Conservation (phyloP, 2,888 invertebrate genomes). For the Plusia festucae region DNA sequence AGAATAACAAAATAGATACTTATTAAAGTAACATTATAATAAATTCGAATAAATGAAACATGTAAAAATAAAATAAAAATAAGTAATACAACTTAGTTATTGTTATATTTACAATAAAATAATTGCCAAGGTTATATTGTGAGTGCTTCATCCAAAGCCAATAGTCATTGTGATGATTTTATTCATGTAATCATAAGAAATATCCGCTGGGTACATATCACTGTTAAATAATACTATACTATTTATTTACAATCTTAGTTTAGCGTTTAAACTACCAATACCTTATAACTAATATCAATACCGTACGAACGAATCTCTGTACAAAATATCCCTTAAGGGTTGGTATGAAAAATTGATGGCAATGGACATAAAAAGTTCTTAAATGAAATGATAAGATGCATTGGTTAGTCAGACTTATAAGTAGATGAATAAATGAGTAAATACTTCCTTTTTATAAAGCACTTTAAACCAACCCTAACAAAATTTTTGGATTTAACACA, state of each 20-base stretch:
- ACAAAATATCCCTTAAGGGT: constrained; percentile 33
- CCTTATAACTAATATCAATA: constrained; percentile 51
- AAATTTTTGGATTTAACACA: constrained; percentile 41
- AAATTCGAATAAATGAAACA: not conserved
- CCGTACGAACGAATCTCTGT: constrained; percentile 32
- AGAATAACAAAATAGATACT: too few species aligned
- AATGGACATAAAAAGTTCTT: constrained; percentile 8
- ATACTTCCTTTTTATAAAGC: not conserved
- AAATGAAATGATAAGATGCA: constrained; percentile 17
- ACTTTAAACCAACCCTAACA: constrained; percentile 26
- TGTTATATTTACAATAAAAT: constrained; percentile 11
- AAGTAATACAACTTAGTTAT: constrained; percentile 16
- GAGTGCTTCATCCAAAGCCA: constrained; percentile 23
- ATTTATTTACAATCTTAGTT: constrained; percentile 57
- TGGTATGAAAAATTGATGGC: constrained; percentile 16
- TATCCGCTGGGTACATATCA: constrained; percentile 38
- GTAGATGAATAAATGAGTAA: constrained; percentile 15
- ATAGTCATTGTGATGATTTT: constrained; percentile 7
- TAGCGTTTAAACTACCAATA: constrained; percentile 55
- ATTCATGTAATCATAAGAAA: constrained; percentile 19
- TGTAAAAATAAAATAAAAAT: not conserved
- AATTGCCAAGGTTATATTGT: not conserved
- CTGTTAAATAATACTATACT: constrained; percentile 48
- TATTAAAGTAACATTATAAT: not conserved
- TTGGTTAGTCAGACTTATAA: constrained; percentile 21